Conservation (phyloP, 2,888 invertebrate genomes). For the Alentia gelatinosa region DNA sequence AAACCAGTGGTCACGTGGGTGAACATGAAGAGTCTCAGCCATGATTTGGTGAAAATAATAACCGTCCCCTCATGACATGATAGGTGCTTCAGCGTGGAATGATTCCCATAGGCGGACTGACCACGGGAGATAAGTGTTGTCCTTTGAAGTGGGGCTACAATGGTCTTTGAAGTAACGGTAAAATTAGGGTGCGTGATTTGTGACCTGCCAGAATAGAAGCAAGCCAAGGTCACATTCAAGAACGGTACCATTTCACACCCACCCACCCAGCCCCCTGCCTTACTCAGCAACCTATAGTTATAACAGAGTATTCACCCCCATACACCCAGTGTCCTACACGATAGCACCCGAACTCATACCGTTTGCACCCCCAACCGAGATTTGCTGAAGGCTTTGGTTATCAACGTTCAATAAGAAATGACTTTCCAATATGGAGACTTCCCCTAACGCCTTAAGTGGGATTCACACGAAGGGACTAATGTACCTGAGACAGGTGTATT, state of each 20-base stretch:
- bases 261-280: background rate
- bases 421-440: no score
- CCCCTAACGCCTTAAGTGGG: no score
- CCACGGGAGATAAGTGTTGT: background rate
- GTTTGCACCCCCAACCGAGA: no score
- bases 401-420: no score
- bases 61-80: background rate
- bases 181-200: conserved; percentile 22
- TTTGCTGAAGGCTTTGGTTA: no score
- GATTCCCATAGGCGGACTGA: background rate
- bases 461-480: no score
- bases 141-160: background rate
- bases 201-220: conserved; percentile 17
- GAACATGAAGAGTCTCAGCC: background rate
- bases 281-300: background rate
- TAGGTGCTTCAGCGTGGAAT: background rate
- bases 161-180: conserved; percentile 22
- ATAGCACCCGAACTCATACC: no score
- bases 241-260: background rate
- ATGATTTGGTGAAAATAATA: background rate
- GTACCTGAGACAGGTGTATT: no score
- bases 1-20: background rate
- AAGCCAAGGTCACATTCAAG: background rate
- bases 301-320: background rate
- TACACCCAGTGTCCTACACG: background rate